A percentile compares a stretch with the other conserved stretches of the same genome.
These are phyloP conservation scores for Hoplodrina ambigua DNA, from an alignment of 2,888 invertebrate species.

Conservation along the genomic window DNA sequence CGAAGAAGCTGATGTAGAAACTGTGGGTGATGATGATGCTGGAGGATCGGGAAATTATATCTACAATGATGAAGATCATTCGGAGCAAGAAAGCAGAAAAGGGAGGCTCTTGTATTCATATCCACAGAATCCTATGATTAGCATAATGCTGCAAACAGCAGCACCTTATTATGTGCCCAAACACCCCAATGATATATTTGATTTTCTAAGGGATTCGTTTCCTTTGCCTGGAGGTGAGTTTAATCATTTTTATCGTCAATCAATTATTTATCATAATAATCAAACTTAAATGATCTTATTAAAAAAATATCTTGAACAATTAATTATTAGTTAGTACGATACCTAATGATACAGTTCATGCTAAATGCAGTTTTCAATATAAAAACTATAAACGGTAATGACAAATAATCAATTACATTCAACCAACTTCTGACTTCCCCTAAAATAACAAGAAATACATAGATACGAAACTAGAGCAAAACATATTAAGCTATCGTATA, in stretches of 20 bases:
- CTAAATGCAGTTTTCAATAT: neutral
- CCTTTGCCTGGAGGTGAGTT: conserved; percentile 80
- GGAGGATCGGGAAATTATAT: conserved; percentile 16
- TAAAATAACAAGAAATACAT: neutral
- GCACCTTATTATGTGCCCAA: conserved; percentile 65
- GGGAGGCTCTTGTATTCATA: conserved; percentile 67
- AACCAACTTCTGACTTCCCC: neutral
- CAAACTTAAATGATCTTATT: neutral
- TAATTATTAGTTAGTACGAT: neutral
- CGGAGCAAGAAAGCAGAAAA: conserved; percentile 45
- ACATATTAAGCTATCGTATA: too few relatives aligned
- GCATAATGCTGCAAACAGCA: conserved; percentile 71
- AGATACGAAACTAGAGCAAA: neutral
- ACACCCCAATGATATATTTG: conserved; percentile 72
- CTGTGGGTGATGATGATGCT: conserved; percentile 24
- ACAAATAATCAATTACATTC: neutral
- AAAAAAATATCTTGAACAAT: neutral
- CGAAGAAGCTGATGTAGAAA: conserved; percentile 55
- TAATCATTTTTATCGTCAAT: neutral
- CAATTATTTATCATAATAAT: neutral
- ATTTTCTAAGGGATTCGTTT: conserved; percentile 79
- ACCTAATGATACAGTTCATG: neutral
- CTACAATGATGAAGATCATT: conserved; percentile 5
- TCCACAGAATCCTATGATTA: conserved; percentile 70
- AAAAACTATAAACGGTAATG: neutral